Evolutionary conservation across 1,140 invertebrate species (phyloP), one percentile per base, ranked within the genome.

Genomic region (Listronotus oregonensis): DNA sequence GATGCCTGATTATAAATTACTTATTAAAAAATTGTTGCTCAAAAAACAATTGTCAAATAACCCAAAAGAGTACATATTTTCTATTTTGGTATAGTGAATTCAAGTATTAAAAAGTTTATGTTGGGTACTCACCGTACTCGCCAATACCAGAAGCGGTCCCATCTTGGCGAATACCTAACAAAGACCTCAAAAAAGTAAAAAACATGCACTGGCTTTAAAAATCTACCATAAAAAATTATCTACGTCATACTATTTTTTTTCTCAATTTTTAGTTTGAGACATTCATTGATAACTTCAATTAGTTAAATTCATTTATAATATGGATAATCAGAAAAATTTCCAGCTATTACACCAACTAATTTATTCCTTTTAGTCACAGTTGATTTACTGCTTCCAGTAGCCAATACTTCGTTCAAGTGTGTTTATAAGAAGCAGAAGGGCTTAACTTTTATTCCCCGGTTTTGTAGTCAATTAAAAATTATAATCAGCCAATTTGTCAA

Each of bases 401-500:
- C 57, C 57, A 21, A 60, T 60, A 37, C 27, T 50, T 8, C 14
- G 32, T 31, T 55, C 52, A 31, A 55, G 52, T 55, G 37, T 55
- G 57, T 43, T 60, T 47, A 27, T 40, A 17, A 60, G 46, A 18
- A 21, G 55, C 55, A 27, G 51, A 43, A 27, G 34, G 44, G 37
- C 43, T 57, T 57, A 60, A 60, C 31, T 18, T 27, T 50, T 21
- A 50, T 50, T 18, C 31, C 34, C 21, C 6, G 27, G 49, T 60
- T 60, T 60, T 60, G 44, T 60, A 50, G 57, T 51, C 49, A 61
- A 70, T 70, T 70, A 70, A 64, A 70, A 70, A 70, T 70, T 64
- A 67, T 68, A 70, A 70, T 70, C 66, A 70, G 58, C 60, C 66
- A 70, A 68, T 70, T 70, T 70, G 69, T 70, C 69, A 70, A 68